Evolutionary conservation across 2,888 invertebrate genomes (phyloP), one percentile per base, ranked within the genome.

Genomic region (Pyrgus malvae): DNA sequence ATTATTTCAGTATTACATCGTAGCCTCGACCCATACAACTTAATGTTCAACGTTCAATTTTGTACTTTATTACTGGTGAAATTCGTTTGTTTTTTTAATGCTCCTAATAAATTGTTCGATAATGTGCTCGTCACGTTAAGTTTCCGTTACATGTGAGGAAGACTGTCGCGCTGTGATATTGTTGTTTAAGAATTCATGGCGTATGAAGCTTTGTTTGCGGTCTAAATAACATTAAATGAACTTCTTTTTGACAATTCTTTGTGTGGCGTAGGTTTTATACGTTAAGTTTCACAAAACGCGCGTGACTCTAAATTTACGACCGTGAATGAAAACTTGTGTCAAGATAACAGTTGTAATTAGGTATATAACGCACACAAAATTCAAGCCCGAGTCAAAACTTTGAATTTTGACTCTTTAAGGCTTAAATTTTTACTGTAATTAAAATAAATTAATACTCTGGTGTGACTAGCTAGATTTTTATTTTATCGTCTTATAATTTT

Each of bases 1-100:
- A 69, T 70, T 69, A 68, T 66, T 67, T 62, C 56, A 64, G 61
- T 62, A 62, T 65, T 63, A 67, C 65, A 59, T 62, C 58, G 56
- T 48, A 59, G 60, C 38, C 56, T 62, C 60, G 61, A 61, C 60
- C 60, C 65, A 57, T 56, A 57, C 57, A 59, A 64, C 56, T 62
- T 62, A 60, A 64, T 64, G 64, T 63, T 72, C 72, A 76, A 68
- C 68, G 70, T 78, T 74, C 75, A 76, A 80, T 79, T 77, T 76
- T 72, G 71, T 65, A 68, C 74, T 77, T 79, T 80, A 80, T 74
- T 69, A 66, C 69, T 56, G 53, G 51, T 56, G 56, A 51, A 58
- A 63, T 72, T 70, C 66, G 67, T 68, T 67, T 63, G 62, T 64
- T 64, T 72, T 72, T 69, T 65, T 69, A 73, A 71, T 70, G 72